Base-by-base conservation (phyloP, 2,888 invertebrate species). In the Drosophila affinis region DNA sequence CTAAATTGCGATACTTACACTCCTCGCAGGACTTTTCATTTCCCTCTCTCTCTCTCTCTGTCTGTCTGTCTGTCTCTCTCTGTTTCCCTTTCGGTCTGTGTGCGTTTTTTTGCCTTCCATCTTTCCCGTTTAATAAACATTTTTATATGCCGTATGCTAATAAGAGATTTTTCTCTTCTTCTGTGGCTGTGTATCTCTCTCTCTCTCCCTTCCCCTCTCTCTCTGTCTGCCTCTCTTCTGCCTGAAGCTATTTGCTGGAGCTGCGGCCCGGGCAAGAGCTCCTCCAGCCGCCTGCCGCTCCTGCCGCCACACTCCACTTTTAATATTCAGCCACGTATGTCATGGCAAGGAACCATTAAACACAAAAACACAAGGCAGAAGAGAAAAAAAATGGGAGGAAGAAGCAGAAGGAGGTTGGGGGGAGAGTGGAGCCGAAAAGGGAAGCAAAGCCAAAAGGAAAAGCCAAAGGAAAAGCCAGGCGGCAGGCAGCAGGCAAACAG, bases 311-410 rank as follows among this genome's bases (percentile, higher is more conserved):
- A 60, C 64, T 64, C 82, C 75, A 75, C 75, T 77, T 81, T 85
- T 88, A 84, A 84, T 88, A 88, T 87, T 79, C 87, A 88, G 84
- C 88, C 85, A 88, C 85, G 89, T 86, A 87, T 86, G 85, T 88
- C 89, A 88, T 88, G 85, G 89, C 78, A 85, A 82, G 87, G 77
- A 88, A 77, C 89, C 85, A 88, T 86, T 86, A 86, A 85, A 78
- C 89, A 88, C 79, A 73, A 71, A 39, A 75, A 60, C 70, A 71
- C 53, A 70, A 54, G 54, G 47, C 29, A 39, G n/a, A 39, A 29
- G 51, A 60, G 70, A 52, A 62, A 9, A 29, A 29, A 29, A 29
- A 7, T 2, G 44, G 45, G 45, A 59, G 10, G 29, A 46, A 51
- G n/a, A 9, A 9, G 27, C 12, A 12, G 47, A 1, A n/a, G 17